Conservation (phyloP, 2,888 invertebrate species). For the Apamea crenata region DNA sequence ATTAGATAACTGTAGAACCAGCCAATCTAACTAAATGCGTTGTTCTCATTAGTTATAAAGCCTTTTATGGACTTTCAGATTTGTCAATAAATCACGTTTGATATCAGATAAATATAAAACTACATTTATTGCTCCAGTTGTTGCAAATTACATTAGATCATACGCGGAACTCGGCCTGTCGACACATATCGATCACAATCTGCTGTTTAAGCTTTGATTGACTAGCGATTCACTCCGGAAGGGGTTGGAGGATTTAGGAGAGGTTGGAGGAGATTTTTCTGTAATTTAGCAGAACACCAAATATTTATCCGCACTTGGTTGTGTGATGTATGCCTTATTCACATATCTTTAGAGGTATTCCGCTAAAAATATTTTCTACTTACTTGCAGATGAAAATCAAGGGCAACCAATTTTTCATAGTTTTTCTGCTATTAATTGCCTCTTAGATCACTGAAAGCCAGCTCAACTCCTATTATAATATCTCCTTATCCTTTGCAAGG, state of each 20-base stretch:
- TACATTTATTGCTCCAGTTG: constrained; percentile 6
- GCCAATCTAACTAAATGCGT: constrained; percentile 5
- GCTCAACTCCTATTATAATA: too few relatives aligned
- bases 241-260: background rate
- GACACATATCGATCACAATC: constrained; percentile 3
- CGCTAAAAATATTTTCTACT: too few relatives aligned
- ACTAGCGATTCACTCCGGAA: background rate
- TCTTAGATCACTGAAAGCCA: too few relatives aligned
- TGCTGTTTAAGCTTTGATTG: background rate
- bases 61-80: constrained; percentile 24
- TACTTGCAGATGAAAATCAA: too few relatives aligned
- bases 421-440: background rate
- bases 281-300: background rate
- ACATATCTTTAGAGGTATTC: too few relatives aligned
- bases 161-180: constrained; percentile 13
- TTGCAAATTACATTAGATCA: constrained; percentile 22
- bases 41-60: constrained; percentile 14
- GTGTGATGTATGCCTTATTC: too few relatives aligned
- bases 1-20: background rate
- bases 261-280: background rate
- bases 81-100: constrained; percentile 22
- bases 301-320: background rate
- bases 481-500: background rate
- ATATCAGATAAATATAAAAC: background rate
- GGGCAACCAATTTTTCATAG: background rate